These are phyloP conservation scores for Drosophila tristis DNA, from an alignment of 1,140 invertebrate genomes.

Conservation along the genomic window DNA sequence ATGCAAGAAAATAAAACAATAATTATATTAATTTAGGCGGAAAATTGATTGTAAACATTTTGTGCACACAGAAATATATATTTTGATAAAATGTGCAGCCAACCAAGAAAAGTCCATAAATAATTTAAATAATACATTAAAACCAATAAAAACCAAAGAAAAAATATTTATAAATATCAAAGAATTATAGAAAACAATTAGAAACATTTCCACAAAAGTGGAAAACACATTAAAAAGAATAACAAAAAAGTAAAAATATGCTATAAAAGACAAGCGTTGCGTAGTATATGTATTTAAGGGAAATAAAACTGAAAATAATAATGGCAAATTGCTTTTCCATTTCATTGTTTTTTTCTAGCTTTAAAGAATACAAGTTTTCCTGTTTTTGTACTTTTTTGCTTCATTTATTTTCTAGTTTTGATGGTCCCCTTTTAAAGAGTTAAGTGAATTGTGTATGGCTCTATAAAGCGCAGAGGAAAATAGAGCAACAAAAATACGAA, in stretches of 20 bases:
- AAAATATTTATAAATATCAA: conserved; percentile 10
- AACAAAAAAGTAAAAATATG: not conserved
- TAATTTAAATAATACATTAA: not conserved
- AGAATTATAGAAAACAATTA: conserved; percentile 3
- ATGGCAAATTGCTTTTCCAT: conserved; percentile 7
- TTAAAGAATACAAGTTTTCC: not conserved
- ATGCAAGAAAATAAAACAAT: conserved; percentile 37
- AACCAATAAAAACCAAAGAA: conserved; percentile 12
- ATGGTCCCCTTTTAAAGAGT: conserved; percentile 18
- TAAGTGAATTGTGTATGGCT: conserved; percentile 40
- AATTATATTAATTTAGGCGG: conserved; percentile 46
- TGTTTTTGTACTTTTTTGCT: conserved; percentile 18
- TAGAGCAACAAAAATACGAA: conserved; percentile 36
- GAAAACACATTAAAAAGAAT: not conserved
- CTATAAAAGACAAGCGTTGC: too few species aligned
- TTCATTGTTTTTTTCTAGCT: not conserved
- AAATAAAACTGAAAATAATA: conserved; percentile 9
- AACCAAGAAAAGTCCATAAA: conserved; percentile 4
- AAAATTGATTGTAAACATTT: conserved; percentile 16
- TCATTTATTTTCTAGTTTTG: conserved; percentile 43
- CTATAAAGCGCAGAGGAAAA: conserved; percentile 16
- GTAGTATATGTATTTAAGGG: too few species aligned
- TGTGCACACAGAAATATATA: conserved; percentile 47
- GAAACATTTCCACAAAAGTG: conserved; percentile 3
- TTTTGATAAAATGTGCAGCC: conserved; percentile 53